phyloP scores from a whole-genome alignment of 2,888 invertebrate genomes.

The Clostera curtula region DNA sequence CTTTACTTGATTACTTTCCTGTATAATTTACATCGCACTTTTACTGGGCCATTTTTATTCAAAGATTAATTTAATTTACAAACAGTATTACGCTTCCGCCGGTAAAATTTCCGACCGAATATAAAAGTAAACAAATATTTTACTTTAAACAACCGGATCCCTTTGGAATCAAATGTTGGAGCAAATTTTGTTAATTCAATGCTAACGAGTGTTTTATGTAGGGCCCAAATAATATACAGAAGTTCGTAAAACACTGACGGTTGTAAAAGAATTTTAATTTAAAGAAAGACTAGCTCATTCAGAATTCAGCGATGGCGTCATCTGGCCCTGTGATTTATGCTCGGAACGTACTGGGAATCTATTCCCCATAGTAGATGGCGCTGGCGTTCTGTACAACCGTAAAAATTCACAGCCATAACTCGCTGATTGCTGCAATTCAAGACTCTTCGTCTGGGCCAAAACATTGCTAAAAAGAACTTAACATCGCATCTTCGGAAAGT shows the following conservation, averaged over 20 bases:
- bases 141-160: no score
- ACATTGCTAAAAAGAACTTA: not conserved
- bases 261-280: conserved; percentile 24
- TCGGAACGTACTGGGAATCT: conserved; percentile 39
- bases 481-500: not conserved
- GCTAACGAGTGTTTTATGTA: conserved; percentile 6
- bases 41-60: conserved; percentile 25
- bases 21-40: conserved; percentile 8
- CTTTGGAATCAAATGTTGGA: not conserved
- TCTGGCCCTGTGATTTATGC: conserved; percentile 57
- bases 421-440: conserved; percentile 19
- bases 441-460: conserved; percentile 4
- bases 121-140: no score
- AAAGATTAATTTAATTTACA: no score
- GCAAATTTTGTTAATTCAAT: conserved; percentile 1
- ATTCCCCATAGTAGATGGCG: no score
- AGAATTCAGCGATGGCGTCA: conserved; percentile 57
- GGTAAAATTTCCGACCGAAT: no score
- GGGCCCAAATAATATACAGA: conserved; percentile 4
- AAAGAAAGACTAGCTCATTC: conserved; percentile 41
- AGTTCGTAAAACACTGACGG: conserved; percentile 16
- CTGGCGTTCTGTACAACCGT: conserved; percentile 16
- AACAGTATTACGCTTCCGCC: no score
- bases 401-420: conserved; percentile 29
- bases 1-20: no score